Conservation (phyloP, 2,888 invertebrate genomes). For the Mesochorus sp. region DNA sequence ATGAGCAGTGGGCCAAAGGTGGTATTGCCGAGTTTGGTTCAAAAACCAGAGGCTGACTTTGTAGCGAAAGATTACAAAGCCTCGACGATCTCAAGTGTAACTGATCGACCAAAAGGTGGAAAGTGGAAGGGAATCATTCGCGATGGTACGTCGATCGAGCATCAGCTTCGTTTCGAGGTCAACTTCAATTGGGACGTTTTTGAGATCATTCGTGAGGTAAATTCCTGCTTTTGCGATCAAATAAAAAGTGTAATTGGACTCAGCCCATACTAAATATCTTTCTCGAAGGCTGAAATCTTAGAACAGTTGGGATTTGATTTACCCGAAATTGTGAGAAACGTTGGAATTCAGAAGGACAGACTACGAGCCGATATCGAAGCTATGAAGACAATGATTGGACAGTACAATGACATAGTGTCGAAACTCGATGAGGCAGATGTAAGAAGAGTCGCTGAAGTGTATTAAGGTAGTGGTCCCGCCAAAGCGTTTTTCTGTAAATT, state of each 20-base stretch:
- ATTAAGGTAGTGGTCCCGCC: too few species aligned
- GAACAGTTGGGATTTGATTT: conserved; percentile 87
- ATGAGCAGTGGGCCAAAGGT: conserved; percentile 36
- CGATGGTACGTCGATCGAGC: conserved; percentile 87
- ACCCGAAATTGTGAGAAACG: conserved; percentile 83
- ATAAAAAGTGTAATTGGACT: neutral
- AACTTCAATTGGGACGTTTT: conserved; percentile 88
- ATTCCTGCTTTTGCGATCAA: neutral
- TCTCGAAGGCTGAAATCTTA: conserved; percentile 88
- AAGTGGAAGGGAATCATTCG: conserved; percentile 90
- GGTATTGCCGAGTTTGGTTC: conserved; percentile 33
- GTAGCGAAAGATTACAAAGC: conserved; percentile 41
- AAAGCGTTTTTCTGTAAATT: too few species aligned
- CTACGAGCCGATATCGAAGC: conserved; percentile 87
- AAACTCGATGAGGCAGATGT: conserved; percentile 89
- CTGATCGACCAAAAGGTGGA: conserved; percentile 72
- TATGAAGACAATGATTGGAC: conserved; percentile 84
- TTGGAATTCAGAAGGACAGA: conserved; percentile 86
- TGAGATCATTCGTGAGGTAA: conserved; percentile 86
- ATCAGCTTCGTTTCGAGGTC: conserved; percentile 86
- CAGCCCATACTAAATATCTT: too few species aligned
- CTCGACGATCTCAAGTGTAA: conserved; percentile 48
- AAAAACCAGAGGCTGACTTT: conserved; percentile 38
- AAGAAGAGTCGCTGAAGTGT: too few species aligned
- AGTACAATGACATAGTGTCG: conserved; percentile 86